Evolutionary conservation across 2,113 vertebrate species (phyloP).

Genomic region (Chauna torquata): DNA sequence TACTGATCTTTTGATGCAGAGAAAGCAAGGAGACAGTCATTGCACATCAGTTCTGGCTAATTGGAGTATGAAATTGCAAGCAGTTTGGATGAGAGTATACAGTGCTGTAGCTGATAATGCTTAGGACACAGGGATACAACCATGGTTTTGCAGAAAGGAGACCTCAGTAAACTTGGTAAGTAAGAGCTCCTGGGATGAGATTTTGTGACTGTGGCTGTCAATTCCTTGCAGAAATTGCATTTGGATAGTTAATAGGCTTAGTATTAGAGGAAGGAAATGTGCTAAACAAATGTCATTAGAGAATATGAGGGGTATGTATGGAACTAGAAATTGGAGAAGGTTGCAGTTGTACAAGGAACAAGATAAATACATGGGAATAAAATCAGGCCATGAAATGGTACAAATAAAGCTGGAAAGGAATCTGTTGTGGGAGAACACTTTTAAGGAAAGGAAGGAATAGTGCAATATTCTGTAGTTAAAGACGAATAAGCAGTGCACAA

Average conservation of each 20-base stretch:
- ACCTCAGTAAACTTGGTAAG: neutral
- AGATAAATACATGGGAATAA: neutral
- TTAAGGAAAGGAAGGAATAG: neutral
- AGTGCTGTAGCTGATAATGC: neutral
- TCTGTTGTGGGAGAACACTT: neutral
- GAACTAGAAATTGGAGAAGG: neutral
- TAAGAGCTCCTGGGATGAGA: neutral
- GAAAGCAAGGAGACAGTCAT: neutral
- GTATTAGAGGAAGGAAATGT: neutral
- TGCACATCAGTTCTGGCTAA: neutral
- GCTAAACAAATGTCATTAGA: neutral
- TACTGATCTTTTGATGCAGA: neutral
- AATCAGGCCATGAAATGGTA: accelerated
- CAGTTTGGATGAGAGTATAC: accelerated
- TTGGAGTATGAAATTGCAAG: neutral
- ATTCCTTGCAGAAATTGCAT: accelerated
- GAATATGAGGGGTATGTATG: accelerated
- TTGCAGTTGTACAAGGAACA: neutral
- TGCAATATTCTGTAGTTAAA: accelerated
- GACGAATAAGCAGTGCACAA: neutral
- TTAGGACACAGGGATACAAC: neutral
- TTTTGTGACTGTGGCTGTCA: neutral
- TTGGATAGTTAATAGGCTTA: neutral
- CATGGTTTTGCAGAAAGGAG: neutral
- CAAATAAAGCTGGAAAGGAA: neutral